Conservation (phyloP, 2,797 vertebrate genomes). For the Setipinna tenuifilis region DNA sequence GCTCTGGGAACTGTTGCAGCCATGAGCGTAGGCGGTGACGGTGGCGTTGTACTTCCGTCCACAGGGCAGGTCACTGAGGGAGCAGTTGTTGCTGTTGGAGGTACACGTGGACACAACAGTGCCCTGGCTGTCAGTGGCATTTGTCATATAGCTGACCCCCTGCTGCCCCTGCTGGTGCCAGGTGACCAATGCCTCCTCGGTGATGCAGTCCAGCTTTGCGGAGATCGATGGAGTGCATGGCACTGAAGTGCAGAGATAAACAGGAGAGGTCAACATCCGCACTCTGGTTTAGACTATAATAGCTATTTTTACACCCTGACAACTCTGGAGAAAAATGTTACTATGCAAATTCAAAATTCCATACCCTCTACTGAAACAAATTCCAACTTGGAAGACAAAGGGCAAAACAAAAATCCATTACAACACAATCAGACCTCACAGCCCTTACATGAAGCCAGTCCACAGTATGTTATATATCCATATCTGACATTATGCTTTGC, state of each 20-base stretch:
- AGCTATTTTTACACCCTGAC: not conserved
- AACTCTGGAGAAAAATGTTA: no score
- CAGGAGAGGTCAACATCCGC: not conserved
- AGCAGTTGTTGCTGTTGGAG: conserved; percentile 56
- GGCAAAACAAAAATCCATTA: no score
- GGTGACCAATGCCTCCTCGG: conserved; percentile 34
- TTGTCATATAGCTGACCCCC: conserved; percentile 55
- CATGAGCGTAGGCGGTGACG: conserved; percentile 56
- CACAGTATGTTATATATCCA: no score
- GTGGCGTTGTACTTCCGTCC: conserved; percentile 67
- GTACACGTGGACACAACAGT: conserved; percentile 45
- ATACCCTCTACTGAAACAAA: no score
- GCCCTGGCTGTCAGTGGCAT: conserved; percentile 54
- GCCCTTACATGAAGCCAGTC: no score
- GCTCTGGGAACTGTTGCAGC: conserved; percentile 49
- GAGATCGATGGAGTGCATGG: conserved; percentile 61
- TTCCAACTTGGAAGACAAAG: no score
- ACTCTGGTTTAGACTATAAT: not conserved
- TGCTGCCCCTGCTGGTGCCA: conserved; percentile 38
- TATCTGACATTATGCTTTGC: no score
- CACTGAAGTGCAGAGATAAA: conserved; percentile 48
- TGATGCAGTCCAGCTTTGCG: conserved; percentile 36
- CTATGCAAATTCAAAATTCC: no score
- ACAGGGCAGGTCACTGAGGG: conserved; percentile 65
- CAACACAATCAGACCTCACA: no score